Percentiles rank a stretch among this genome's conserved stretches.
These are phyloP conservation scores for Chalcosyrphus nemorum DNA, from an alignment of 2,888 invertebrate species.

Conservation along the genomic window DNA sequence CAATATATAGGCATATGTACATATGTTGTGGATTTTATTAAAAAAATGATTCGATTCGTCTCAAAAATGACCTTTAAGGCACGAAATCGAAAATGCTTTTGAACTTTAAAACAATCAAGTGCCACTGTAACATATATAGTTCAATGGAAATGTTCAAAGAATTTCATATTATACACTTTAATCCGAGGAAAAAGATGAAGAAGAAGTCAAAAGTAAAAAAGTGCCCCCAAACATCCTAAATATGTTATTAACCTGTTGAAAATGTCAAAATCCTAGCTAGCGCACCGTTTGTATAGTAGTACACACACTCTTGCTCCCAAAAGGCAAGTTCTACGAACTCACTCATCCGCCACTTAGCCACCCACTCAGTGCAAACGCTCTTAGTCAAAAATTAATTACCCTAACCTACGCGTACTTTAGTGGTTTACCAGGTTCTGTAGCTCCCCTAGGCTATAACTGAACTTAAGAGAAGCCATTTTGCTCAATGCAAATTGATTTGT, in stretches of 20 bases:
- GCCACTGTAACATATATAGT: too few species aligned
- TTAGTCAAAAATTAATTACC: slow-evolving; percentile 59
- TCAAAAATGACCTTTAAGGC: neutral
- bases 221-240: slow-evolving; percentile 13
- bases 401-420: slow-evolving; percentile 43
- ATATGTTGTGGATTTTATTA: too few species aligned
- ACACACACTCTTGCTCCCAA: slow-evolving; percentile 25
- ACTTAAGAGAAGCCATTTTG: slow-evolving; percentile 33
- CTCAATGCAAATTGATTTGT: neutral
- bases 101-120: neutral
- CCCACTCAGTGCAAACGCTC: slow-evolving; percentile 38
- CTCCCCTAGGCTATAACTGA: neutral
- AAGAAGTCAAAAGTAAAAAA: neutral
- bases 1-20: too few species aligned
- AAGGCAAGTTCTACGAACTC: slow-evolving; percentile 35
- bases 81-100: neutral
- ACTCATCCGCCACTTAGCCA: slow-evolving; percentile 48
- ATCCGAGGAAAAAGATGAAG: too few species aligned
- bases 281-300: slow-evolving; percentile 11
- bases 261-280: slow-evolving; percentile 29
- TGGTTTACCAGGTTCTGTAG: slow-evolving; percentile 22
- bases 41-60: too few species aligned
- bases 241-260: slow-evolving; percentile 64
- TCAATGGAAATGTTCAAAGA: too few species aligned
- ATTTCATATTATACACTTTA: neutral